Base-by-base conservation (phyloP, 1,140 invertebrate genomes). In the Aphidius ervi region DNA sequence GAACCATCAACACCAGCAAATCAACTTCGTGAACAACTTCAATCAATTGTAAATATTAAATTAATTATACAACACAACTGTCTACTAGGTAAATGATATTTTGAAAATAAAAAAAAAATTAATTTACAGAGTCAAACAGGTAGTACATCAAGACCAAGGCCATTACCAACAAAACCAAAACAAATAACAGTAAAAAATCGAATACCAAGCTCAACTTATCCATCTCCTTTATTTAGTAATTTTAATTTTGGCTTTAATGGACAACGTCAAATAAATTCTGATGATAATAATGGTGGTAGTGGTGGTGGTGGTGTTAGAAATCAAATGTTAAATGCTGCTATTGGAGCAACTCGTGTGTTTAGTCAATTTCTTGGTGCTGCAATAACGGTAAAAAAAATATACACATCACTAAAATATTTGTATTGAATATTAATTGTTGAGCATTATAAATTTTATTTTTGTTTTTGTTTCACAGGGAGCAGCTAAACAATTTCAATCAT, bases 291-390 rank as follows among this genome's bases (percentile, higher is more conserved):
- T 31, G 23, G 42, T 9, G 23, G 31, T 39, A 31, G 48, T 16
- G 50, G 49, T 10, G 63, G 64, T 46, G 68, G 67, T 31, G 67
- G 81, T 9, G 78, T 85, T 47, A 72, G 85, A 63, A 85, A 81
- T 61, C 85, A 86, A 73, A 80, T 88, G 45, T 82, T 89, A 7
- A 86, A 82, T 56, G 86, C 86, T 43, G 87, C 87, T 54, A 85
- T 89, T 59, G 87, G 87, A 65, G 86, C 88, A 59, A 88, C 87
- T 6, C 83, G 84, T 74, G 86, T 86, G 4, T 87, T 89, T 68
- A 87, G 87, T 65, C 84, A 86, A 70, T 89, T 90, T 71, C 80
- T 90, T 68, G 87, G 87, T 68, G 83, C 86, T 68, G 87, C 88
- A 16, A 84, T 90, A 67, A 86, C 87, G 83, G 88, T 88, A 79